Evolutionary conservation across 1,140 invertebrate species (phyloP).

Genomic region (Campoletis sonorensis): DNA sequence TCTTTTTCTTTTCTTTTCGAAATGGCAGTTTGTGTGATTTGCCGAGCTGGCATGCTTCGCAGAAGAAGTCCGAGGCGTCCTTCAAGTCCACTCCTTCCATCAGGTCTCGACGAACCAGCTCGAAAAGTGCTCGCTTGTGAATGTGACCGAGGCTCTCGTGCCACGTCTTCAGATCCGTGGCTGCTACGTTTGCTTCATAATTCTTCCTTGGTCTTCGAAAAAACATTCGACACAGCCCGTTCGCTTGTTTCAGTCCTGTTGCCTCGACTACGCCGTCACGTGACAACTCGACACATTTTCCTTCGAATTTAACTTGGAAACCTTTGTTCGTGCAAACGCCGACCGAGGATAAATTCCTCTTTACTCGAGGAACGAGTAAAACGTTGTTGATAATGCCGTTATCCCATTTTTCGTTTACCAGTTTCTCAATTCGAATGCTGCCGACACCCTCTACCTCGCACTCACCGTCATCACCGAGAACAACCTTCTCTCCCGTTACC

Average conservation of each 20-base stretch:
- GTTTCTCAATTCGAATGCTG: not conserved
- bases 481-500: slow-evolving; percentile 41
- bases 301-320: too few relatives aligned
- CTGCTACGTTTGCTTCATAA: not conserved
- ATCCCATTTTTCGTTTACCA: too few relatives aligned
- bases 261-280: too few relatives aligned
- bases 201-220: too few relatives aligned
- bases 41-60: slow-evolving; percentile 31
- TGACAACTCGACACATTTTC: too few relatives aligned
- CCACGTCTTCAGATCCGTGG: not conserved
- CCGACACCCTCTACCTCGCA: slow-evolving; percentile 33
- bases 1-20: not conserved
- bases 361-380: too few relatives aligned
- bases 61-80: slow-evolving; percentile 39
- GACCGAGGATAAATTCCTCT: too few relatives aligned
- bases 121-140: slow-evolving; percentile 54
- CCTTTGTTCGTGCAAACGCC: too few relatives aligned
- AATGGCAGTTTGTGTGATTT: slow-evolving; percentile 32
- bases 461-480: slow-evolving; percentile 48
- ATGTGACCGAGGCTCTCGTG: slow-evolving; percentile 49
- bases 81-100: slow-evolving; percentile 8
- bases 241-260: too few relatives aligned
- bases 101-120: slow-evolving; percentile 45
- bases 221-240: too few relatives aligned
- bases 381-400: too few relatives aligned